Evolutionary conservation across 2,888 invertebrate species (phyloP).

Genomic region (Lymantria monacha): DNA sequence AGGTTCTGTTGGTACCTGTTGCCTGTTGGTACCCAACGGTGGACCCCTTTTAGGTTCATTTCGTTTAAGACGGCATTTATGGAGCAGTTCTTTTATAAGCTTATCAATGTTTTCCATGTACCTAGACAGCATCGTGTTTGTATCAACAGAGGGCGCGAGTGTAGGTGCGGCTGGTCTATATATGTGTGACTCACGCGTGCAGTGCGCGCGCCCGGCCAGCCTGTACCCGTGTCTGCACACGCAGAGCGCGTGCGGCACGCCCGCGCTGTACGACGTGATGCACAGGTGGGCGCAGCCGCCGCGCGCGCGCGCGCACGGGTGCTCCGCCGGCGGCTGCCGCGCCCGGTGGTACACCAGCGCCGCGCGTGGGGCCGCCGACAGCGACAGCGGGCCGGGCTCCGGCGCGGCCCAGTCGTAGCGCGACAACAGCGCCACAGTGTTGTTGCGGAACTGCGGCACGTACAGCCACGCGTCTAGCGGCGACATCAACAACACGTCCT

Average conservation of each 20-base stretch:
- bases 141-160: too few species aligned
- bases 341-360: conserved; percentile 89
- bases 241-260: conserved; percentile 82
- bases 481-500: conserved; percentile 86
- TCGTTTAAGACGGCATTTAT: too few species aligned
- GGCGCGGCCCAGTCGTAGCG: conserved; percentile 45
- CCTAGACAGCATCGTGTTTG: too few species aligned
- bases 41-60: too few species aligned
- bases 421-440: conserved; percentile 82
- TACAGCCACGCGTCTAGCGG: conserved; percentile 88
- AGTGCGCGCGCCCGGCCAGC: conserved; percentile 81
- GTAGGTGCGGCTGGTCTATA: too few species aligned
- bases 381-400: conserved; percentile 13
- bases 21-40: too few species aligned
- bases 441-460: conserved; percentile 87
- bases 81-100: too few species aligned
- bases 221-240: conserved; percentile 88
- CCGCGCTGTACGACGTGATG: conserved; percentile 81
- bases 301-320: conserved; percentile 85
- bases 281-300: conserved; percentile 91
- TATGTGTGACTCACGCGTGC: conserved; percentile 80
- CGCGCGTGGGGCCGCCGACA: conserved; percentile 43
- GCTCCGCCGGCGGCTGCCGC: conserved; percentile 85
- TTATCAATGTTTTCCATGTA: too few species aligned
- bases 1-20: too few species aligned